phyloP scores from a whole-genome alignment of 2,888 invertebrate genomes.

The Metacarcinus magister region DNA sequence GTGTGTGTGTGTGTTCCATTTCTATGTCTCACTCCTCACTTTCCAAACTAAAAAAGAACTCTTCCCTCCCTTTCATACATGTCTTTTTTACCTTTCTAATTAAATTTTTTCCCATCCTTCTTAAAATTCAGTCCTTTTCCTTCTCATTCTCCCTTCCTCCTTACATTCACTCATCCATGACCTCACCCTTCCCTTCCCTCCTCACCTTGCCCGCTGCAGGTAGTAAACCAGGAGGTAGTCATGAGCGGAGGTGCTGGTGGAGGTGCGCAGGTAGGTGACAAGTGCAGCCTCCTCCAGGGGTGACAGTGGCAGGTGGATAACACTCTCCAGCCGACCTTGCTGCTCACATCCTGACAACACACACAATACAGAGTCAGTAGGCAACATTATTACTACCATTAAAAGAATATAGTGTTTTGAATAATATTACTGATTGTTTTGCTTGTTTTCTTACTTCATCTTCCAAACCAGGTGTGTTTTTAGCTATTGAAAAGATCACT shows the following conservation, averaged over 20 bases:
- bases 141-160: background rate
- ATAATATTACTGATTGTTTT: background rate
- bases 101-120: background rate
- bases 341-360: constrained; percentile 79
- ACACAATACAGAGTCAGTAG: background rate
- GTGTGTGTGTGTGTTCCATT: background rate
- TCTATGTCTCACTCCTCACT: background rate
- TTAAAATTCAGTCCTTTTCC: background rate
- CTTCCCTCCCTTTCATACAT: background rate
- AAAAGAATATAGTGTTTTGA: background rate
- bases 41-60: background rate
- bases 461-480: no score
- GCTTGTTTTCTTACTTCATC: no score
- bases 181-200: background rate
- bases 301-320: constrained; percentile 80
- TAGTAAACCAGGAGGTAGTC: constrained; percentile 81
- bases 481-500: no score
- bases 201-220: constrained; percentile 75
- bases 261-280: constrained; percentile 76
- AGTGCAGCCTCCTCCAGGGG: constrained; percentile 78
- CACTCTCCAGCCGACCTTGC: constrained; percentile 75
- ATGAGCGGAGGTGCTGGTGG: constrained; percentile 71
- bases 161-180: background rate
- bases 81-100: background rate
- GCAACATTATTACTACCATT: background rate